Conservation (phyloP, 1,140 invertebrate genomes). For the Mesaphorura yosii region DNA sequence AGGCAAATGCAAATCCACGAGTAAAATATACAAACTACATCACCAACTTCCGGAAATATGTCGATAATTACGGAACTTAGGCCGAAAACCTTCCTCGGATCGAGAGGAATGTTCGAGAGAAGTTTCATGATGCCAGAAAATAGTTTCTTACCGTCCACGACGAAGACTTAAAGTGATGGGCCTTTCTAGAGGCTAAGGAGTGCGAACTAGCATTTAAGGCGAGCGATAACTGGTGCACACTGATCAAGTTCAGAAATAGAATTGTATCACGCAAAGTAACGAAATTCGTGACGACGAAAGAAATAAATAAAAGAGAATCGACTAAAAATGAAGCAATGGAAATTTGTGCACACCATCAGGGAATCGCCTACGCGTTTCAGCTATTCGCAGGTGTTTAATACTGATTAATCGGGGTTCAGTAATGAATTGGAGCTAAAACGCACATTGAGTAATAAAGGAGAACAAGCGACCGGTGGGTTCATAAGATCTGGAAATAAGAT, state of each 20-base stretch:
- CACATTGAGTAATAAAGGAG: background rate
- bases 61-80: too few relatives aligned
- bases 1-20: too few relatives aligned
- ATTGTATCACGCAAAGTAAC: background rate
- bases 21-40: too few relatives aligned
- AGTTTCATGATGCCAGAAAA: too few relatives aligned
- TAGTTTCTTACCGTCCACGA: background rate
- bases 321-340: background rate
- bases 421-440: background rate
- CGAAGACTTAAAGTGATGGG: background rate
- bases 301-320: background rate
- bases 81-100: too few relatives aligned
- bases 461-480: background rate
- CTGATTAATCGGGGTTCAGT: background rate
- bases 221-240: background rate
- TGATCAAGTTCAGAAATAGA: background rate
- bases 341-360: background rate
- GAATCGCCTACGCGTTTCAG: background rate
- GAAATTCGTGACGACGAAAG: background rate
- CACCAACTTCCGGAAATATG: too few relatives aligned
- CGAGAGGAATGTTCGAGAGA: too few relatives aligned
- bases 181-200: background rate
- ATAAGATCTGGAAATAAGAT: background rate
- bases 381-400: background rate
- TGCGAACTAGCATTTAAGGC: background rate